Conservation (phyloP, 1,140 invertebrate genomes). For the Charaxes varanes region DNA sequence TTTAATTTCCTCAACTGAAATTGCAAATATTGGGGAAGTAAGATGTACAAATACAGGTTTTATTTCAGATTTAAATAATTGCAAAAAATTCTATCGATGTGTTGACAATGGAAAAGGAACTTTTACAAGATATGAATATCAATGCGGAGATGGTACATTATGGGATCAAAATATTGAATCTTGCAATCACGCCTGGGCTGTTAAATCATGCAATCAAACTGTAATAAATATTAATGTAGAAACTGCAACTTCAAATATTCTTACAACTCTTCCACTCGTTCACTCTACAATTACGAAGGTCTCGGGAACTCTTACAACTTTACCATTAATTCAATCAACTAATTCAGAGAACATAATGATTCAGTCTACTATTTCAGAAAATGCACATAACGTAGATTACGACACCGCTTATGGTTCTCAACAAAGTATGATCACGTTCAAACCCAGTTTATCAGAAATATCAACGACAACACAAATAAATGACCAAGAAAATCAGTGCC, state of each 20-base stretch:
- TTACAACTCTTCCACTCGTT: background rate
- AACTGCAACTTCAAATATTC: conserved; percentile 2
- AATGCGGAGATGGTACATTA: conserved; percentile 78
- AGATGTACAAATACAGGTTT: conserved; percentile 67
- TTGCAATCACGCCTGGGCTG: conserved; percentile 76
- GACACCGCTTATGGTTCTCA: conserved; percentile 12
- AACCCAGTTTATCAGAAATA: background rate
- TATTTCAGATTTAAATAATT: conserved; percentile 49
- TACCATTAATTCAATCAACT: too few species aligned
- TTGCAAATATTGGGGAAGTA: conserved; percentile 4
- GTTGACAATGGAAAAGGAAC: conserved; percentile 75
- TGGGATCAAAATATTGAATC: conserved; percentile 76
- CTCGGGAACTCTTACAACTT: too few species aligned
- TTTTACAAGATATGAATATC: conserved; percentile 77
- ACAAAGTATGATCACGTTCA: conserved; percentile 2
- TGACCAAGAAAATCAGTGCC: background rate
- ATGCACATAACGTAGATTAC: conserved; percentile 12
- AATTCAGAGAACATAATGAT: background rate
- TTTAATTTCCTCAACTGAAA: conserved; percentile 13
- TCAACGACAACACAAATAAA: conserved; percentile 9
- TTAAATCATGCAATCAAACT: conserved; percentile 46
- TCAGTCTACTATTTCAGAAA: conserved; percentile 14
- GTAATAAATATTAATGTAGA: conserved; percentile 4
- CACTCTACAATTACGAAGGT: too few species aligned
- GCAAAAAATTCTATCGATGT: conserved; percentile 81